A percentile compares a stretch with the other conserved stretches of the same genome.
These are phyloP conservation scores for Neodiprion fabricii DNA, from an alignment of 1,140 invertebrate species.

Conservation along the genomic window DNA sequence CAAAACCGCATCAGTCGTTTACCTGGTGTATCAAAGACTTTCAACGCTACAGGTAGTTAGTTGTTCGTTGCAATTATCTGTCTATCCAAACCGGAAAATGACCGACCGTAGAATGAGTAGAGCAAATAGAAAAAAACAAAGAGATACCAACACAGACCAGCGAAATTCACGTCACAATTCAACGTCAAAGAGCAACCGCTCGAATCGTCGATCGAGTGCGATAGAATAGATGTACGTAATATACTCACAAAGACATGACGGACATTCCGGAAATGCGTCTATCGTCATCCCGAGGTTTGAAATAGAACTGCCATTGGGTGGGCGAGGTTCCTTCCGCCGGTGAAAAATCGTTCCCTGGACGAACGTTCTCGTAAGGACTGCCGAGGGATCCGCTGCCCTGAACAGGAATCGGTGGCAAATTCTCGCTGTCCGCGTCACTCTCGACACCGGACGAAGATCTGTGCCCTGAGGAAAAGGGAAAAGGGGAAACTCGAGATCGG, in stretches of 20 bases:
- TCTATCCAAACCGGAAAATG: too few species aligned
- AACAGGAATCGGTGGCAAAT: constrained; percentile 66
- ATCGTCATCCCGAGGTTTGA: constrained; percentile 64
- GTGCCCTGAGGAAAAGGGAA: constrained; percentile 38
- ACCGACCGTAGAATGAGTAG: too few species aligned
- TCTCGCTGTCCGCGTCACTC: constrained; percentile 64
- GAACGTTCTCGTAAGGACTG: constrained; percentile 72
- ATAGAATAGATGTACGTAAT: background rate
- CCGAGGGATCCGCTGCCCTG: constrained; percentile 65
- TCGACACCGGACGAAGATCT: constrained; percentile 59
- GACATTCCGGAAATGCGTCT: constrained; percentile 66
- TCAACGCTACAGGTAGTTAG: too few species aligned
- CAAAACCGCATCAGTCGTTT: background rate
- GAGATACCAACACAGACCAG: too few species aligned
- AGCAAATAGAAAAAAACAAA: too few species aligned
- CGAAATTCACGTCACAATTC: too few species aligned
- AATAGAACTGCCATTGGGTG: constrained; percentile 66
- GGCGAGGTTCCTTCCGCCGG: constrained; percentile 64
- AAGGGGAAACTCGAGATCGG: background rate
- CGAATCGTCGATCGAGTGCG: background rate
- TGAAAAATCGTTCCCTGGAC: constrained; percentile 61
- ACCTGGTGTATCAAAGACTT: too few species aligned
- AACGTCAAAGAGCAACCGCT: too few species aligned
- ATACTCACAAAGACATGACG: constrained; percentile 67
- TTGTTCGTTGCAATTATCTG: too few species aligned